Percentiles rank a stretch among this genome's conserved stretches.
These are phyloP conservation scores for Sinocyclocheilus anophthalmus DNA, from an alignment of 2,113 vertebrate species.

Conservation along the genomic window DNA sequence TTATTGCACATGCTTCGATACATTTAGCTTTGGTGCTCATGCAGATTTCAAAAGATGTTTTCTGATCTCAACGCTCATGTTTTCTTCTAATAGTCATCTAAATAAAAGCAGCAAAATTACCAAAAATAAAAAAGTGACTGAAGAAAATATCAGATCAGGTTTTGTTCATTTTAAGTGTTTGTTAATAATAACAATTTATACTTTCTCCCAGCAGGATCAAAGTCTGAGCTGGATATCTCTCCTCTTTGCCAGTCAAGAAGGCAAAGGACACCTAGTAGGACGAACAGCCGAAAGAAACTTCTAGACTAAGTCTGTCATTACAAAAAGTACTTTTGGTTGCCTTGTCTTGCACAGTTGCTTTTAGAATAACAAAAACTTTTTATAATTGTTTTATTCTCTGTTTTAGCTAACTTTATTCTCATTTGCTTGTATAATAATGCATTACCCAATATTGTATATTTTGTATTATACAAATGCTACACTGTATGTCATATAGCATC, in stretches of 20 bases:
- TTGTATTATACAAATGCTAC: slow-evolving; percentile 1
- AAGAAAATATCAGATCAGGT: background rate
- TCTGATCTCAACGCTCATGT: no score
- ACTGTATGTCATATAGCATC: no score
- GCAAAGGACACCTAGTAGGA: slow-evolving; percentile 68
- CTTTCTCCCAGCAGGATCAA: slow-evolving; percentile 57
- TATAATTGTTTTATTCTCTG: background rate
- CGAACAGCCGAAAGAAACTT: slow-evolving; percentile 87
- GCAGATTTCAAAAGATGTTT: background rate
- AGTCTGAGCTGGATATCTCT: slow-evolving; percentile 67
- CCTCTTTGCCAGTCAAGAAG: slow-evolving; percentile 68
- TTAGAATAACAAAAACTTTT: background rate
- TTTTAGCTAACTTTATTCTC: background rate
- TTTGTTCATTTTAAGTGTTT: background rate
- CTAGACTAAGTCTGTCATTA: slow-evolving; percentile 62
- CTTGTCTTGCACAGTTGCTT: background rate
- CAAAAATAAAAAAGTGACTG: background rate
- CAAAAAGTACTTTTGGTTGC: slow-evolving; percentile 18
- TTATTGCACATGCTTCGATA: background rate
- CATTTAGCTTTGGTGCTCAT: background rate
- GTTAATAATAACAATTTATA: background rate
- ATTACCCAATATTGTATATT: slow-evolving; percentile 40
- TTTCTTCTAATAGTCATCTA: no score
- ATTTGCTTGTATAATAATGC: slow-evolving; percentile 33
- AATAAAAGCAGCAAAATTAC: background rate